phyloP scores from a whole-genome alignment of 2,113 vertebrate species.

The Fulica atra region DNA sequence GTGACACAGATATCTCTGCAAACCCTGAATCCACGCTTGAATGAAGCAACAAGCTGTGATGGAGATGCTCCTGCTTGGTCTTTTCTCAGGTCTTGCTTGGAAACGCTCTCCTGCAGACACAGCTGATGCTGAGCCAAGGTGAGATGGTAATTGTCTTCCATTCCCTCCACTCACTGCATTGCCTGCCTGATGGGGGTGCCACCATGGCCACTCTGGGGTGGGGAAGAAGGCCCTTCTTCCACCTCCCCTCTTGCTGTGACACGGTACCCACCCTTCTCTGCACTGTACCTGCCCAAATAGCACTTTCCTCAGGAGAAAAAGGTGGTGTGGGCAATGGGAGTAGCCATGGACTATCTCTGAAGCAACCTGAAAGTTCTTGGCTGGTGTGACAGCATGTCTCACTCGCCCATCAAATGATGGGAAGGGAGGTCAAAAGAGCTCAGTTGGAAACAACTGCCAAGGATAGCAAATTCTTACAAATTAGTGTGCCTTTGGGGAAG shows the following conservation, averaged over 20 bases:
- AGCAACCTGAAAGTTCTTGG: neutral
- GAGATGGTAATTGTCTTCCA: neutral
- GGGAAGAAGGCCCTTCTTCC: neutral
- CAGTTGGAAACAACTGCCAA: constrained; percentile 49
- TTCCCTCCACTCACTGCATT: neutral
- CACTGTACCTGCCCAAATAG: neutral
- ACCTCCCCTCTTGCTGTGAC: neutral
- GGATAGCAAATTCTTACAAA: constrained; percentile 39
- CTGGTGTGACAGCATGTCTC: neutral
- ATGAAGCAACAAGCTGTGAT: neutral
- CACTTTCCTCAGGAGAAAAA: neutral
- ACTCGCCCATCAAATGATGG: neutral
- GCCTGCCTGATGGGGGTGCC: neutral
- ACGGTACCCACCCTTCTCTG: neutral
- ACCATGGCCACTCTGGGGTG: neutral
- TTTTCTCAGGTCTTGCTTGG: neutral
- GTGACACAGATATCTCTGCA: neutral
- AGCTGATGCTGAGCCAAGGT: neutral
- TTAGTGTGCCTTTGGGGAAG: constrained; percentile 5
- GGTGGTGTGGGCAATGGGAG: neutral
- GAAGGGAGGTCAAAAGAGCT: constrained; percentile 55
- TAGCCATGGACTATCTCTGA: neutral
- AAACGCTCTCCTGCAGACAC: neutral
- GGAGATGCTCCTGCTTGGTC: neutral
- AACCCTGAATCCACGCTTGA: neutral